These are phyloP conservation scores for Acarapis woodi DNA, from an alignment of 1,140 invertebrate genomes.

Conservation along the genomic window DNA sequence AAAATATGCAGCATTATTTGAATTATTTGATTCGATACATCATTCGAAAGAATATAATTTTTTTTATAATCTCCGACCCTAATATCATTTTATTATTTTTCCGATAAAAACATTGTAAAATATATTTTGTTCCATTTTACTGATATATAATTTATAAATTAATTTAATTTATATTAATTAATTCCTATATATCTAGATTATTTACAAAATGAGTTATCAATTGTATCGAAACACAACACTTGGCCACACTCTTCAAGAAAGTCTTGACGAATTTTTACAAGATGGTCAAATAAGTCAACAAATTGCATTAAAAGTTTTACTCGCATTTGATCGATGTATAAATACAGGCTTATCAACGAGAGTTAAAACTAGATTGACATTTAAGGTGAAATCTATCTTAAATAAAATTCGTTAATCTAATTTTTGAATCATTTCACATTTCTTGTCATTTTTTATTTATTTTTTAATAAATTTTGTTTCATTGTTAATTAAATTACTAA, in stretches of 20 bases:
- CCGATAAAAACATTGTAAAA: too few relatives aligned
- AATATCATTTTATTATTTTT: too few relatives aligned
- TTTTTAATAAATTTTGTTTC: not conserved
- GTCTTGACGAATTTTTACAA: slow-evolving; percentile 66
- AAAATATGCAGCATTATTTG: too few relatives aligned
- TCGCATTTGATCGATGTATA: slow-evolving; percentile 90
- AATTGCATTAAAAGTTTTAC: slow-evolving; percentile 61
- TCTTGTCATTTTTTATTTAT: slow-evolving; percentile 5
- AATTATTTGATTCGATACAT: too few relatives aligned
- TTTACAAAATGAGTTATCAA: slow-evolving; percentile 32
- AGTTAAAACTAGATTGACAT: slow-evolving; percentile 68
- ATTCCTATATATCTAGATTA: too few relatives aligned
- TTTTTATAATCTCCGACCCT: too few relatives aligned
- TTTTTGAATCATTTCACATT: slow-evolving; percentile 3
- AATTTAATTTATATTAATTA: too few relatives aligned
- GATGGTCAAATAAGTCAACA: slow-evolving; percentile 81
- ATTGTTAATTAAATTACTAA: not conserved
- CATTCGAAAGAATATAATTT: too few relatives aligned
- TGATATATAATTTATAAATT: too few relatives aligned
- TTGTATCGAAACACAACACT: slow-evolving; percentile 89
- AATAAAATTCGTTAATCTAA: not conserved
- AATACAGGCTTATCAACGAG: slow-evolving; percentile 70
- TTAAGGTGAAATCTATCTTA: slow-evolving; percentile 27
- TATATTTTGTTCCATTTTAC: too few relatives aligned
- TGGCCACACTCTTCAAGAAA: slow-evolving; percentile 83